These are phyloP conservation scores for Drosophila barbarae DNA, from an alignment of 2,888 invertebrate species.

Conservation along the genomic window DNA sequence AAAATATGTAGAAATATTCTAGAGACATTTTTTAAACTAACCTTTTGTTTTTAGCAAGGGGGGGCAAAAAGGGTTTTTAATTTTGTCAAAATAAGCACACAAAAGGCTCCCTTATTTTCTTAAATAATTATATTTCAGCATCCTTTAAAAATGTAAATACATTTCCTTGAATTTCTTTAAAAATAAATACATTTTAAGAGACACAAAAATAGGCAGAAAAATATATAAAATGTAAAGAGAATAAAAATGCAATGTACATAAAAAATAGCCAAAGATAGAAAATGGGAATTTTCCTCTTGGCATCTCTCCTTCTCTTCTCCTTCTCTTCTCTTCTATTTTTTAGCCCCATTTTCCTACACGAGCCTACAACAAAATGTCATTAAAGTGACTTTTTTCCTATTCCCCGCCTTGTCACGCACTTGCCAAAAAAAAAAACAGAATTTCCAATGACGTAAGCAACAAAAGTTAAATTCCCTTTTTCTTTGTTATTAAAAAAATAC, in stretches of 20 bases:
- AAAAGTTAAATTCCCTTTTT: slow-evolving; percentile 29
- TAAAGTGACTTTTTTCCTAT: slow-evolving; percentile 25
- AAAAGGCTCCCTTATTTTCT: background rate
- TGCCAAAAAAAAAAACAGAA: slow-evolving; percentile 32
- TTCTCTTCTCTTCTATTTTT: background rate
- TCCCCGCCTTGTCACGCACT: slow-evolving; percentile 29
- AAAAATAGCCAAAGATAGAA: slow-evolving; percentile 1
- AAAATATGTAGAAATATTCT: background rate
- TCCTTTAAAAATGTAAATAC: background rate
- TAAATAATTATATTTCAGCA: background rate
- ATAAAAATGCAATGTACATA: slow-evolving; percentile 16
- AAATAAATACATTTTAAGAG: background rate
- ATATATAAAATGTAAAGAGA: background rate
- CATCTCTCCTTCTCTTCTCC: background rate
- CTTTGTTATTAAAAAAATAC: slow-evolving; percentile 23
- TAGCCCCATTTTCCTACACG: background rate
- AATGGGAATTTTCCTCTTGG: background rate
- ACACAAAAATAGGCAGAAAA: background rate
- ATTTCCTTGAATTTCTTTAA: background rate
- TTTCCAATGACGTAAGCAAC: slow-evolving; percentile 47
- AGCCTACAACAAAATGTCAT: slow-evolving; percentile 38
- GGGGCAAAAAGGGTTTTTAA: background rate
- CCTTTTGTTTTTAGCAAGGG: too few relatives aligned
- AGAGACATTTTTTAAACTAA: background rate
- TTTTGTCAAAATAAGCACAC: background rate